Evolutionary conservation across 2,113 vertebrate species (phyloP).

Genomic region (Lophius piscatorius): DNA sequence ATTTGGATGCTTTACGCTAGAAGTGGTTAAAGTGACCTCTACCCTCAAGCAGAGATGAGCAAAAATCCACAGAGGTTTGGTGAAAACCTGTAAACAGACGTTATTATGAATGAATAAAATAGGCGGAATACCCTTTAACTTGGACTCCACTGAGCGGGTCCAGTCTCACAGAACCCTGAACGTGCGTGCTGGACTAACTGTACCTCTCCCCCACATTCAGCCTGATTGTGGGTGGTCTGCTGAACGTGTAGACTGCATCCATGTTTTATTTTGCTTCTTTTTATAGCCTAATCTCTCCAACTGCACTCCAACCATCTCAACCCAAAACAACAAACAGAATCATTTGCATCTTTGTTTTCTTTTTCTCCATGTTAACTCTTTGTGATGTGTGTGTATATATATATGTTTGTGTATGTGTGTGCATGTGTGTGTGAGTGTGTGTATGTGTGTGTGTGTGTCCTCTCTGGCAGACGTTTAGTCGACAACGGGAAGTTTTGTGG

Average conservation of each 20-base stretch:
- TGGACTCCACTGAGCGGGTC: not conserved
- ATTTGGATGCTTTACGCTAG: no score
- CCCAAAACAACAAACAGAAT: slow-evolving; percentile 77
- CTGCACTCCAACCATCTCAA: slow-evolving; percentile 71
- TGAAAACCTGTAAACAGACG: not conserved
- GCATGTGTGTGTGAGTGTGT: slow-evolving; percentile 31
- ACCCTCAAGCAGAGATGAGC: no score
- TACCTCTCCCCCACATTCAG: slow-evolving; percentile 34
- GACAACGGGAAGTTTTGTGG: slow-evolving; percentile 75
- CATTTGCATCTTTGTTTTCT: slow-evolving; percentile 67
- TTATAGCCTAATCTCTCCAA: slow-evolving; percentile 76
- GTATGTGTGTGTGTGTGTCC: slow-evolving; percentile 38
- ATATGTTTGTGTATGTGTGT: slow-evolving; percentile 21
- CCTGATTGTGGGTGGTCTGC: slow-evolving; percentile 85
- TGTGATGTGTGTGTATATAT: slow-evolving; percentile 28
- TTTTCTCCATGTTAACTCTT: slow-evolving; percentile 58
- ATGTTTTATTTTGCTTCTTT: slow-evolving; percentile 72
- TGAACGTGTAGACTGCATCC: slow-evolving; percentile 34
- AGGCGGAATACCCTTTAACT: no score
- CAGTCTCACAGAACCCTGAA: slow-evolving; percentile 28
- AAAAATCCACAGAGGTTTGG: no score
- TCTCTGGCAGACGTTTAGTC: slow-evolving; percentile 76
- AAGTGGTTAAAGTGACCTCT: no score
- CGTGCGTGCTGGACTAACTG: slow-evolving; percentile 23
- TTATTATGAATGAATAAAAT: no score